Percentiles rank a stretch among this genome's conserved stretches.
These are phyloP conservation scores for Thripadectes ignobilis DNA, from an alignment of 2,797 vertebrate genomes.

Conservation along the genomic window DNA sequence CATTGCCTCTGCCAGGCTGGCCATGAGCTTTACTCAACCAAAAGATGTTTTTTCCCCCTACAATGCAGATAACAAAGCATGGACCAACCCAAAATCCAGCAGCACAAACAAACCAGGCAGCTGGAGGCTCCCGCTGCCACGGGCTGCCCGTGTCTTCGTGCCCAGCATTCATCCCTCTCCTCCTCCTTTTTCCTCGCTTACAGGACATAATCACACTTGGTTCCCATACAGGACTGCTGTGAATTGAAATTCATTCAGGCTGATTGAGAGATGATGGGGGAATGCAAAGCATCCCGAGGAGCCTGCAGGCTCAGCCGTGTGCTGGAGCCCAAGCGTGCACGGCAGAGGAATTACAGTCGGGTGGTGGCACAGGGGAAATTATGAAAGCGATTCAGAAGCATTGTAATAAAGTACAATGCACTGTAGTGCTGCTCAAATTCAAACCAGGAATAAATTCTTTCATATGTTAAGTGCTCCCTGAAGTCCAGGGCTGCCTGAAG, in stretches of 20 bases:
- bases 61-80: neutral
- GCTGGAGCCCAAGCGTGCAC: neutral
- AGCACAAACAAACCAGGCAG: neutral
- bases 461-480: slow-evolving; percentile 52
- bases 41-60: neutral
- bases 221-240: neutral
- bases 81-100: neutral
- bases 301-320: neutral
- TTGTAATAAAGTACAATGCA: slow-evolving; percentile 57
- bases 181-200: neutral
- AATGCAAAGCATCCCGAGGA: neutral
- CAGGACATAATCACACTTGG: neutral
- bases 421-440: slow-evolving; percentile 48
- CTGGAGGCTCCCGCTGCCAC: neutral
- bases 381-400: slow-evolving; percentile 62
- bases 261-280: neutral
- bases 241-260: neutral
- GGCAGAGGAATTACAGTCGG: neutral
- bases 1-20: neutral
- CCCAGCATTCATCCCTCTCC: neutral
- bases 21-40: neutral
- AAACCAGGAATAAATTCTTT: slow-evolving; percentile 61
- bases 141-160: neutral
- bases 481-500: slow-evolving; percentile 21
- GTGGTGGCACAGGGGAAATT: slow-evolving; percentile 54